Evolutionary conservation across 1,140 invertebrate species (phyloP).

Genomic region (Aphelenchoides fujianensis): DNA sequence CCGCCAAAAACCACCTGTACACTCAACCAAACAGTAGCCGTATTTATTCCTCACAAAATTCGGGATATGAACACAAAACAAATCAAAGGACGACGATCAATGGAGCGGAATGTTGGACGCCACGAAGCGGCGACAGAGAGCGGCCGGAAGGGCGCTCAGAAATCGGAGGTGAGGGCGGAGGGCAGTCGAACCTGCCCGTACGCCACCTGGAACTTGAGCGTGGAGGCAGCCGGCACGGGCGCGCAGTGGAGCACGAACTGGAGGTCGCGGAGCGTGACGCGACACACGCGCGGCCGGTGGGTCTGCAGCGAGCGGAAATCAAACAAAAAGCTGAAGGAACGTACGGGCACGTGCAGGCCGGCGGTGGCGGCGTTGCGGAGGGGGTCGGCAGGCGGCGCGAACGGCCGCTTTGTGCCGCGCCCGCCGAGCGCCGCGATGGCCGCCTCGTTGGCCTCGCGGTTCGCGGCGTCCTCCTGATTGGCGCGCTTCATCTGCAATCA

Average conservation of each 20-base stretch:
- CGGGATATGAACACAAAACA: too few relatives aligned
- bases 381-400: neutral
- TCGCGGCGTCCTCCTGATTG: constrained; percentile 40
- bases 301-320: constrained; percentile 34
- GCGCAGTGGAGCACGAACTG: constrained; percentile 27
- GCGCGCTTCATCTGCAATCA: constrained; percentile 43
- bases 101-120: too few relatives aligned
- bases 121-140: too few relatives aligned
- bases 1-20: too few relatives aligned
- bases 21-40: too few relatives aligned
- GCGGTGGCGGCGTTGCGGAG: neutral
- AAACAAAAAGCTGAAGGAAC: constrained; percentile 4
- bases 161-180: neutral
- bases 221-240: neutral
- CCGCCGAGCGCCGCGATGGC: constrained; percentile 45
- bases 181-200: neutral
- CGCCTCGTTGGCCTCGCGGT: constrained; percentile 47
- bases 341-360: constrained; percentile 30
- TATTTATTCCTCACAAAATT: too few relatives aligned
- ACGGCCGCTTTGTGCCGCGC: constrained; percentile 15
- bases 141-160: neutral
- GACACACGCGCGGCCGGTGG: constrained; percentile 39
- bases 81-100: too few relatives aligned
- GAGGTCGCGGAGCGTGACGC: constrained; percentile 47
- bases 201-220: constrained; percentile 5